Conservation (phyloP, 1,140 invertebrate genomes). For the Helicorthomorpha holstii region DNA sequence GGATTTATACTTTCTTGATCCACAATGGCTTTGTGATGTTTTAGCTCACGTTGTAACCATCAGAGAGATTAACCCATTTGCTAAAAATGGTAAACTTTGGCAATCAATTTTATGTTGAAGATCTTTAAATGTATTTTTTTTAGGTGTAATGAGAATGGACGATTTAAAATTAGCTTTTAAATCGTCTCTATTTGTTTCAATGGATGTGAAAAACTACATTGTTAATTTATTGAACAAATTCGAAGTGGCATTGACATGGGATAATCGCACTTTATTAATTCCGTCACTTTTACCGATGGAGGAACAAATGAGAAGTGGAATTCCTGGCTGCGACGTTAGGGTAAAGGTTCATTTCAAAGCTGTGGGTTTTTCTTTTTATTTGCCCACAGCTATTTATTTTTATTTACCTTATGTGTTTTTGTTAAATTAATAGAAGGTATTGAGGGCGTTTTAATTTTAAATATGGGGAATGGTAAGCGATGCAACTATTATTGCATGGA, state of each 20-base stretch:
- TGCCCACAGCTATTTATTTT: not conserved
- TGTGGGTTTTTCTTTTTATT: too few species aligned
- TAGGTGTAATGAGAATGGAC: slow-evolving; percentile 78
- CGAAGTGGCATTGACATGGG: slow-evolving; percentile 94
- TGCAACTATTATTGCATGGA: too few species aligned
- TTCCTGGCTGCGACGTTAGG: slow-evolving; percentile 26
- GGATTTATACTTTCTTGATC: slow-evolving; percentile 88
- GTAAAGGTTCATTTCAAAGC: slow-evolving; percentile 13
- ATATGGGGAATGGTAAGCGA: too few species aligned
- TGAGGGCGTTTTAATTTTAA: too few species aligned
- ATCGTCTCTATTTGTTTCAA: slow-evolving; percentile 35
- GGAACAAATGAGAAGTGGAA: slow-evolving; percentile 38
- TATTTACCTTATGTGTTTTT: not conserved
- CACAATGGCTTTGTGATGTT: slow-evolving; percentile 97
- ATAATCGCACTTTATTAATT: slow-evolving; percentile 73
- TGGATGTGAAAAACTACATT: slow-evolving; percentile 52
- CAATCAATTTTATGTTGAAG: not conserved
- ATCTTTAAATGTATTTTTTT: not conserved
- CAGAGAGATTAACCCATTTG: slow-evolving; percentile 89
- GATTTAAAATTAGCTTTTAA: slow-evolving; percentile 90
- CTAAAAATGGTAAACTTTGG: slow-evolving; percentile 43
- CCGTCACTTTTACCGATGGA: slow-evolving; percentile 79
- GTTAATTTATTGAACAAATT: slow-evolving; percentile 88
- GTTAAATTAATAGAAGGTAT: not conserved
- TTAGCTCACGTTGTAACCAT: slow-evolving; percentile 90